Evolutionary conservation across 2,797 vertebrate genomes (phyloP).

Genomic region (Paguma larvata): DNA sequence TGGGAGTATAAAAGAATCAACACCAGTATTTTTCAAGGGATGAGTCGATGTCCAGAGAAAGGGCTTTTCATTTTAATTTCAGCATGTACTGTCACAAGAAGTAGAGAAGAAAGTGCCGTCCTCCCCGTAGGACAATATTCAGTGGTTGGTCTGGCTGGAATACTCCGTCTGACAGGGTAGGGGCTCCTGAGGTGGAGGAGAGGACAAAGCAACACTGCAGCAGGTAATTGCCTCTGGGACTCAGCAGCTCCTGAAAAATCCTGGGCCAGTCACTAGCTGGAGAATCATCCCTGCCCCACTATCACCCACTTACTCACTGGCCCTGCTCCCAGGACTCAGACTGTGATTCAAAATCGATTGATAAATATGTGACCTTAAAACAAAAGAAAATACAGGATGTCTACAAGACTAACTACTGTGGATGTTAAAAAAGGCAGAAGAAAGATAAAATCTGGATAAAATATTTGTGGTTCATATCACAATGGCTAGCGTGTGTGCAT

Average conservation of each 20-base stretch:
- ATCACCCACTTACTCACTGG: neutral
- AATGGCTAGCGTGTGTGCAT: neutral
- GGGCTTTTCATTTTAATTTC: constrained; percentile 78
- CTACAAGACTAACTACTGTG: neutral
- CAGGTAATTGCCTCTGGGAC: neutral
- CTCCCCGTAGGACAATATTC: neutral
- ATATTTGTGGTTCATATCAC: neutral
- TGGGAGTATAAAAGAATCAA: constrained; percentile 69
- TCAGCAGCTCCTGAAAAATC: neutral
- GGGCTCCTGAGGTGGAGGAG: neutral
- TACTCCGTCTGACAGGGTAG: neutral
- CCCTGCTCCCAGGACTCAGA: neutral
- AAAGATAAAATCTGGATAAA: neutral
- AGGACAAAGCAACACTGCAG: neutral
- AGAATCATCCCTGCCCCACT: too few relatives aligned
- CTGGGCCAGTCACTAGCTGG: neutral
- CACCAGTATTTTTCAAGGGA: constrained; percentile 70
- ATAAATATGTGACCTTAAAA: neutral
- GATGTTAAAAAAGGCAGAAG: neutral
- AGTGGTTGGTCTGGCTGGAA: neutral
- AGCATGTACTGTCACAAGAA: neutral
- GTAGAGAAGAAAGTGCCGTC: constrained; percentile 41
- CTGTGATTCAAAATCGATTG: neutral
- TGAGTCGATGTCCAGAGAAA: constrained; percentile 79
- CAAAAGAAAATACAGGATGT: neutral